These are phyloP conservation scores for Chamaetylas fuelleborni DNA, from an alignment of 2,113 vertebrate species.

Conservation along the genomic window DNA sequence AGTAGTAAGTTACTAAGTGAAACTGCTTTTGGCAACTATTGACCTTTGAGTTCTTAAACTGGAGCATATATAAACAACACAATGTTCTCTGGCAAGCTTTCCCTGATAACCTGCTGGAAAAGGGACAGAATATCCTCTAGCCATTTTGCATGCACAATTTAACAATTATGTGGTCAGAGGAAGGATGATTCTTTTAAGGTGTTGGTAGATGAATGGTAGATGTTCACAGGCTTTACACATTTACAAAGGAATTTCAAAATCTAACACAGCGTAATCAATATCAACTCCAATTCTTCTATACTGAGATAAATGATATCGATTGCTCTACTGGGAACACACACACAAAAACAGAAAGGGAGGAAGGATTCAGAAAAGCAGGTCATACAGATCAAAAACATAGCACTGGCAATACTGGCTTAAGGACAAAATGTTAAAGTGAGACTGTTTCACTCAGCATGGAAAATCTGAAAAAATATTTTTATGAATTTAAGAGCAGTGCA, in stretches of 20 bases:
- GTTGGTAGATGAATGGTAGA: conserved; percentile 35
- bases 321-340: background rate
- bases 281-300: conserved; percentile 9
- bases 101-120: conserved; percentile 75
- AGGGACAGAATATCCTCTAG: conserved; percentile 71
- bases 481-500: background rate
- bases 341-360: background rate
- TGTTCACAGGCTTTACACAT: conserved; percentile 59
- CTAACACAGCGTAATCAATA: conserved; percentile 56
- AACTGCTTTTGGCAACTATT: conserved; percentile 77
- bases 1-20: conserved; percentile 60
- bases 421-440: background rate
- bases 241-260: conserved; percentile 68
- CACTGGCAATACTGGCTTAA: background rate
- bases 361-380: background rate
- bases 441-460: background rate
- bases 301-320: background rate
- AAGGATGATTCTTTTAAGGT: conserved; percentile 67
- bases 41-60: conserved; percentile 78
- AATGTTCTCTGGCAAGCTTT: conserved; percentile 71
- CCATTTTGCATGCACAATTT: conserved; percentile 79
- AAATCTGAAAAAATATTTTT: background rate
- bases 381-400: background rate
- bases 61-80: conserved; percentile 73
- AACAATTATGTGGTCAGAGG: conserved; percentile 76